These are phyloP conservation scores for Ceratothoa steindachneri DNA, from an alignment of 2,888 invertebrate species.

Conservation along the genomic window DNA sequence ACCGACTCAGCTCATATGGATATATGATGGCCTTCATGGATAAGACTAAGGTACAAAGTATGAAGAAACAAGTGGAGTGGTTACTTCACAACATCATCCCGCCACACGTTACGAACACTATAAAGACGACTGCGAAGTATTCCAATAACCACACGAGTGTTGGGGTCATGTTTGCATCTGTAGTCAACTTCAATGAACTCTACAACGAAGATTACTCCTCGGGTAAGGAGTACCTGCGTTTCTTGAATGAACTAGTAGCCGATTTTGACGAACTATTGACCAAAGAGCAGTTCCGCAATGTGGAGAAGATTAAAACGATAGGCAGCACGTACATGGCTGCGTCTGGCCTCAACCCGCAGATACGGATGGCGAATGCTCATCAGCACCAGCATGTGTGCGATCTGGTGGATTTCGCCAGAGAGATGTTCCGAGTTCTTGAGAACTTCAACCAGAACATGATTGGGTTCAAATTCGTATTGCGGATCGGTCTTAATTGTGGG, in stretches of 20 bases:
- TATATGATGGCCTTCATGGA: constrained; percentile 85
- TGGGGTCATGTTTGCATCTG: constrained; percentile 91
- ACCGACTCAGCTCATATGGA: constrained; percentile 86
- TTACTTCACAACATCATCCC: constrained; percentile 94
- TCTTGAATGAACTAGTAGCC: constrained; percentile 90
- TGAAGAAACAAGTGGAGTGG: constrained; percentile 95
- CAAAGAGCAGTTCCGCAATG: constrained; percentile 72
- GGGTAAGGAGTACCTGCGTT: constrained; percentile 88
- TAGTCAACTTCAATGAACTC: constrained; percentile 95
- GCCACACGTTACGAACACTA: constrained; percentile 85
- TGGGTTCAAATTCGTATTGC: constrained; percentile 78
- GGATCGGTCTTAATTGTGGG: constrained; percentile 87
- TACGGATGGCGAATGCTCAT: constrained; percentile 63
- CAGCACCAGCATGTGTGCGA: constrained; percentile 76
- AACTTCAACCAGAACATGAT: constrained; percentile 84
- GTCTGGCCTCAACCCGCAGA: constrained; percentile 80
- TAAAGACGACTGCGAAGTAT: constrained; percentile 82
- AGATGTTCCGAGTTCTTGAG: constrained; percentile 80
- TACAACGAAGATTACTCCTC: constrained; percentile 95
- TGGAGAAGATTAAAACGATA: constrained; percentile 97
- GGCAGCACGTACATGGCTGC: constrained; percentile 97
- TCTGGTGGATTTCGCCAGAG: constrained; percentile 87
- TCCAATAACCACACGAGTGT: constrained; percentile 89
- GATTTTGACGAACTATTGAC: constrained; percentile 92
- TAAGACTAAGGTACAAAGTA: constrained; percentile 79